Percentiles rank a stretch among this genome's conserved stretches.
phyloP scores from a whole-genome alignment of 1,140 invertebrate species.

The Drosophila pachea region DNA sequence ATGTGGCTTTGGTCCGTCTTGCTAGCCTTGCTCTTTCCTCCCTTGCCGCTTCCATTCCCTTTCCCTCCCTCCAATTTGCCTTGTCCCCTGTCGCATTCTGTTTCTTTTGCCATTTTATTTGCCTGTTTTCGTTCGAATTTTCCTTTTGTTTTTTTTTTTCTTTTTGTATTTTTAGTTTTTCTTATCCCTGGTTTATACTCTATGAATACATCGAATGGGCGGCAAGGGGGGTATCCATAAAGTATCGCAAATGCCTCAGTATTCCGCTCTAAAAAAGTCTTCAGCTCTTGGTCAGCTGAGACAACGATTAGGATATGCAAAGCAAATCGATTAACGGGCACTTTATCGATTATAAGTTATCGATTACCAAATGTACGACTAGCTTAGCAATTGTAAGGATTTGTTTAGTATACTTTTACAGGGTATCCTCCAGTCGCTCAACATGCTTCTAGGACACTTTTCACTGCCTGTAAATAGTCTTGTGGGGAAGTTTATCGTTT shows the following conservation, averaged over 20 bases:
- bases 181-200: slow-evolving; percentile 13
- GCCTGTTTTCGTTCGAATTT: slow-evolving; percentile 12
- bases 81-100: not conserved
- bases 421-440: not conserved
- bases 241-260: not conserved
- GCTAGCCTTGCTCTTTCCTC: not conserved
- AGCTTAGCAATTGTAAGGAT: too few species aligned
- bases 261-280: not conserved
- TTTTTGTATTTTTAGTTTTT: not conserved
- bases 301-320: not conserved
- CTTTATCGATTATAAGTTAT: not conserved
- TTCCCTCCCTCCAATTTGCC: not conserved
- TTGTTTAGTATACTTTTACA: not conserved
- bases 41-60: not conserved
- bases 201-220: slow-evolving; percentile 8
- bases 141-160: not conserved
- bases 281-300: not conserved
- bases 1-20: slow-evolving; percentile 9
- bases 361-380: not conserved
- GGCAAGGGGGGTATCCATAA: slow-evolving; percentile 7
- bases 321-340: too few species aligned
- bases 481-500: not conserved
- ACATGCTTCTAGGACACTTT: not conserved
- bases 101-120: slow-evolving; percentile 17
- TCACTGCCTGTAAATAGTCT: not conserved